These are phyloP conservation scores for Cerceris ruficornis DNA, from an alignment of 2,888 invertebrate genomes.

Conservation along the genomic window DNA sequence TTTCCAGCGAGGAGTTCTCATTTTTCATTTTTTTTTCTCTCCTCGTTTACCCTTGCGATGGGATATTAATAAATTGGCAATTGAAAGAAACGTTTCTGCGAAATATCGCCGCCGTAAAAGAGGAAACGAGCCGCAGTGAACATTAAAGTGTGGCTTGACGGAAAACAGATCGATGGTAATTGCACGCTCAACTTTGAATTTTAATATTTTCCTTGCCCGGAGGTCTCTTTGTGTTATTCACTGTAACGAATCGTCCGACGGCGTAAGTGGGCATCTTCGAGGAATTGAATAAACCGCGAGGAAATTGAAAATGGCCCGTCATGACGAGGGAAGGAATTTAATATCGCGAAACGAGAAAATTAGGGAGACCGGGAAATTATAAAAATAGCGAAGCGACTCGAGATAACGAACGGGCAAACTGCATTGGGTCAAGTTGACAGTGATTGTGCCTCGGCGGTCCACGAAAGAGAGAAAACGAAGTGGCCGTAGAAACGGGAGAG, in stretches of 20 bases:
- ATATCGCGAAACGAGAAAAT: constrained; percentile 34
- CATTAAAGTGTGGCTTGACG: neutral
- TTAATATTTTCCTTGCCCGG: constrained; percentile 36
- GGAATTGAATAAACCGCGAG: constrained; percentile 28
- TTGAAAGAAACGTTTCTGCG: neutral
- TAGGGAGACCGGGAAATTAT: neutral
- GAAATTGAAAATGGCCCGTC: neutral
- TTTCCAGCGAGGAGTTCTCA: neutral
- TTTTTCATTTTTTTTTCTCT: too few species aligned
- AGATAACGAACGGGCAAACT: constrained; percentile 2
- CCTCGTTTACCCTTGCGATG: neutral
- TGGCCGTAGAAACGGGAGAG: neutral
- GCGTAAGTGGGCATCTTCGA: constrained; percentile 22
- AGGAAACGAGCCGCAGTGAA: neutral
- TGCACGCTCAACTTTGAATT: constrained; percentile 28
- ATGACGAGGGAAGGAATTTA: constrained; percentile 26
- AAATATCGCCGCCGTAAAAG: neutral
- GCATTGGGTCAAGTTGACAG: constrained; percentile 11
- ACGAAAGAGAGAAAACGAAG: constrained; percentile 1
- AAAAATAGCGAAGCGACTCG: neutral
- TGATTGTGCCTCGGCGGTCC: neutral
- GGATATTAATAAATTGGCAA: neutral
- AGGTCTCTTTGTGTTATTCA: constrained; percentile 3
- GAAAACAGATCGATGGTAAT: constrained; percentile 22
- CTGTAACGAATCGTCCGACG: constrained; percentile 19